Conservation (phyloP, 2,888 invertebrate species). For the Gortyna flavago region DNA sequence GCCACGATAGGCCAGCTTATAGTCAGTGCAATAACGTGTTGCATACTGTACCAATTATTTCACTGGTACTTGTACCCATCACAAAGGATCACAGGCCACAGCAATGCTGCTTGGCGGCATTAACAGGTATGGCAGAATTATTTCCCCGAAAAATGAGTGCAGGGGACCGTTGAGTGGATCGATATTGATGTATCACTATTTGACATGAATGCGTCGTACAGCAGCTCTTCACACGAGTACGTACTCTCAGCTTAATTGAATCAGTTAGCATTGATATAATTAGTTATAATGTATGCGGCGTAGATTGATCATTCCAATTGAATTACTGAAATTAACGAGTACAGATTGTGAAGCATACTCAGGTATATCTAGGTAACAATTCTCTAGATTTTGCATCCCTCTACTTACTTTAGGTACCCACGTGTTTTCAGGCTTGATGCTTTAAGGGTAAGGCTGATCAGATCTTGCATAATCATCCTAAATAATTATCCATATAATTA, state of each 20-base stretch:
- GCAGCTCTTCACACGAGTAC: slow-evolving; percentile 11
- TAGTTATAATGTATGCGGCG: slow-evolving; percentile 17
- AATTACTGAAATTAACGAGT: slow-evolving; percentile 21
- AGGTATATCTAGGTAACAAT: neutral
- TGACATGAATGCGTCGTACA: slow-evolving; percentile 1
- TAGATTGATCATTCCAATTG: slow-evolving; percentile 1
- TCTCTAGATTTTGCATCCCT: neutral
- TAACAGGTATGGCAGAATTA: neutral
- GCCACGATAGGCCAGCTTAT: neutral
- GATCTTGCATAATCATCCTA: neutral
- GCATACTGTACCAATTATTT: neutral
- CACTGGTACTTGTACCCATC: neutral
- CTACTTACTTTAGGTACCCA: neutral
- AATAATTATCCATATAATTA: no score
- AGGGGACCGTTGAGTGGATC: neutral
- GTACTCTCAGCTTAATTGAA: slow-evolving; percentile 28
- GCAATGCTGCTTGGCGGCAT: neutral
- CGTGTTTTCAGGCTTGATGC: neutral
- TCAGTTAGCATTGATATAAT: slow-evolving; percentile 32
- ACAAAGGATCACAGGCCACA: neutral
- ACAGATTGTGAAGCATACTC: neutral
- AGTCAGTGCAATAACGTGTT: neutral
- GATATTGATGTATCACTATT: neutral
- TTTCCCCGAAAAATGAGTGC: neutral
- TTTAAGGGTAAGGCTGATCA: neutral